Percentiles rank a stretch among this genome's conserved stretches.
Evolutionary conservation across 2,888 invertebrate species (phyloP).

Genomic region (Scaptomyza caliginosa): DNA sequence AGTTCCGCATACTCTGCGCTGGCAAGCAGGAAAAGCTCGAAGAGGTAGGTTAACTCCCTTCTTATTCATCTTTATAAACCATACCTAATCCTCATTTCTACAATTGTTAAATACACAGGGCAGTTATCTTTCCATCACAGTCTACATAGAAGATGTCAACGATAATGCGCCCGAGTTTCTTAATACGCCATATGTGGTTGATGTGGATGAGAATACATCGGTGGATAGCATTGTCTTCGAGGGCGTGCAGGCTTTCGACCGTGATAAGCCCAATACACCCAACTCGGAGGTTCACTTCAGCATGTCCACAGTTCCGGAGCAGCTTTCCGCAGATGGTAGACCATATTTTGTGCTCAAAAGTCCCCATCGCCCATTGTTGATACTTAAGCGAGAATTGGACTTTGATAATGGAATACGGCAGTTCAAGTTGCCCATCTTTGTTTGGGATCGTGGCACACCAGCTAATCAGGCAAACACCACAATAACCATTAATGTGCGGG

Average conservation of each 20-base stretch:
- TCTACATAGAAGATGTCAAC: constrained; percentile 94
- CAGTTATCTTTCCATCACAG: constrained; percentile 92
- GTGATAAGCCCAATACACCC: constrained; percentile 94
- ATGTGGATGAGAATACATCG: constrained; percentile 92
- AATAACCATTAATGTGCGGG: constrained; percentile 89
- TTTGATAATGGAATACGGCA: constrained; percentile 92
- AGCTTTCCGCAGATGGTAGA: constrained; percentile 80
- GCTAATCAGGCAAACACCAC: constrained; percentile 89
- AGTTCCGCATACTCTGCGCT: constrained; percentile 90
- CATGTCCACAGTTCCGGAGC: constrained; percentile 87
- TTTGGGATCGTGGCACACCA: constrained; percentile 93
- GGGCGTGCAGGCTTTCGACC: constrained; percentile 91
- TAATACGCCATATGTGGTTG: constrained; percentile 91
- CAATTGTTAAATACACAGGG: constrained; percentile 86
- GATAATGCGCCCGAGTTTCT: constrained; percentile 92
- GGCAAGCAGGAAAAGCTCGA: constrained; percentile 81
- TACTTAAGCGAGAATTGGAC: constrained; percentile 90
- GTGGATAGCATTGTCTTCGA: constrained; percentile 91
- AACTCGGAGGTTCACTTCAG: constrained; percentile 94
- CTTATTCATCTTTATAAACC: too few relatives aligned
- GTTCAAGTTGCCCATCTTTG: constrained; percentile 90
- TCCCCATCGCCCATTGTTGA: constrained; percentile 90
- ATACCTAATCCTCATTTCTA: too few relatives aligned
- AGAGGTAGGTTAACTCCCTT: constrained; percentile 73
- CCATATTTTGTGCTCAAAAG: constrained; percentile 89